Conservation (phyloP, 2,113 vertebrate genomes). For the Megaceryle maxima region DNA sequence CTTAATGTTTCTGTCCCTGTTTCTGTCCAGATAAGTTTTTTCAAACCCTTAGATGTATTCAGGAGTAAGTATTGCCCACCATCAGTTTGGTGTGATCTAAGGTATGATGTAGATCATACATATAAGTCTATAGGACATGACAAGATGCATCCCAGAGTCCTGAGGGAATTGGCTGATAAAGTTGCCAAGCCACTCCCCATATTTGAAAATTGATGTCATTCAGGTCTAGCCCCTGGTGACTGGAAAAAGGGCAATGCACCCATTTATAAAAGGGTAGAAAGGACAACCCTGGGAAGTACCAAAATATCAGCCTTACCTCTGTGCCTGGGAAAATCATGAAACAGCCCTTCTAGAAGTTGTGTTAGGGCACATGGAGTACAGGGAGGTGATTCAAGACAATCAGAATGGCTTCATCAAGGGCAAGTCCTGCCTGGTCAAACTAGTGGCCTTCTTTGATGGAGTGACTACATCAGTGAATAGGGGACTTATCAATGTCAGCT, state of each 20-base stretch:
- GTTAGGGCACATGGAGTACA: too few species aligned
- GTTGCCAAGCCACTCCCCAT: neutral
- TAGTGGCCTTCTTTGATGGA: too few species aligned
- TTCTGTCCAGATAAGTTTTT: neutral
- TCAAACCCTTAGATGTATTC: neutral
- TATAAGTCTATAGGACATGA: neutral
- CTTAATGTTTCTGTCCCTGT: neutral
- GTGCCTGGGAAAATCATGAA: neutral
- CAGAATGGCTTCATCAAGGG: too few species aligned
- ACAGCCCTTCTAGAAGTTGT: too few species aligned
- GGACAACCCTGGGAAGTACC: neutral
- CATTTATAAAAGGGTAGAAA: neutral
- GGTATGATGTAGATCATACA: neutral
- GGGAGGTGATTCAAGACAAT: too few species aligned
- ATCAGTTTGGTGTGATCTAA: neutral
- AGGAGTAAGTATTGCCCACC: neutral
- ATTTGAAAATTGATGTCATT: neutral
- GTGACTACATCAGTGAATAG: too few species aligned
- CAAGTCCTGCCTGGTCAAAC: too few species aligned
- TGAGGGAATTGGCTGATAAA: too few species aligned
- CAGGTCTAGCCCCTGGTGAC: neutral
- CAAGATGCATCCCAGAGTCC: neutral
- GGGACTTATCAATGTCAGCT: too few species aligned
- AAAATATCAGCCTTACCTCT: neutral
- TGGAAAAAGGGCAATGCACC: neutral